Evolutionary conservation across 1,140 invertebrate species (phyloP).

Genomic region (Pachypeltis micranthus): DNA sequence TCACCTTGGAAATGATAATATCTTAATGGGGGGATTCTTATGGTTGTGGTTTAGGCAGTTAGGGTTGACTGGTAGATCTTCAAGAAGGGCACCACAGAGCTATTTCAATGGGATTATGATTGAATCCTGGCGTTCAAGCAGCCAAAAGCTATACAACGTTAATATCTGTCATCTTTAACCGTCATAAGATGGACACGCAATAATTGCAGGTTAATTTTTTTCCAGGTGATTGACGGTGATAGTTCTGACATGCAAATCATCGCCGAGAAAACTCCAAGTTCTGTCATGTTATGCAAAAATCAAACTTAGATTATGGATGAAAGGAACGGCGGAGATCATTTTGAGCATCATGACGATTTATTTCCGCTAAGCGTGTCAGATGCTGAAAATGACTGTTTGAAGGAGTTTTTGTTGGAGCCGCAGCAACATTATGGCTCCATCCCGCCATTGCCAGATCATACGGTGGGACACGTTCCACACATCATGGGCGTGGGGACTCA

Average conservation of each 20-base stretch:
- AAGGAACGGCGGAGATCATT: slow-evolving; percentile 27
- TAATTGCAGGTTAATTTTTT: neutral
- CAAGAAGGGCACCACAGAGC: too few relatives aligned
- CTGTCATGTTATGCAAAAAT: neutral
- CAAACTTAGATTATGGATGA: slow-evolving; percentile 27
- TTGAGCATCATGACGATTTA: slow-evolving; percentile 26
- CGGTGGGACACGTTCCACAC: neutral
- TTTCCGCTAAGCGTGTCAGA: slow-evolving; percentile 25
- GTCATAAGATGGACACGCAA: too few relatives aligned
- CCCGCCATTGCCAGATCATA: neutral
- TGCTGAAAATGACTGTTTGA: slow-evolving; percentile 28
- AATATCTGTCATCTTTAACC: too few relatives aligned
- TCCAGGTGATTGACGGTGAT: neutral
- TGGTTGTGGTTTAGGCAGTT: too few relatives aligned
- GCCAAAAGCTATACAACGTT: too few relatives aligned
- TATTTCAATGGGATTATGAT: too few relatives aligned
- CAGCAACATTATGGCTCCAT: neutral
- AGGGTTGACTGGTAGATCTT: too few relatives aligned
- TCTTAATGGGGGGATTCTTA: too few relatives aligned
- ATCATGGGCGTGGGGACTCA: neutral
- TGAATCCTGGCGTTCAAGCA: too few relatives aligned
- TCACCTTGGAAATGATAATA: too few relatives aligned
- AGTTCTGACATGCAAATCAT: neutral
- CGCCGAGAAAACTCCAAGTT: neutral
- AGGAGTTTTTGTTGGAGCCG: slow-evolving; percentile 29